These are phyloP conservation scores for Nomada flava DNA, from an alignment of 2,888 invertebrate species.

Conservation along the genomic window DNA sequence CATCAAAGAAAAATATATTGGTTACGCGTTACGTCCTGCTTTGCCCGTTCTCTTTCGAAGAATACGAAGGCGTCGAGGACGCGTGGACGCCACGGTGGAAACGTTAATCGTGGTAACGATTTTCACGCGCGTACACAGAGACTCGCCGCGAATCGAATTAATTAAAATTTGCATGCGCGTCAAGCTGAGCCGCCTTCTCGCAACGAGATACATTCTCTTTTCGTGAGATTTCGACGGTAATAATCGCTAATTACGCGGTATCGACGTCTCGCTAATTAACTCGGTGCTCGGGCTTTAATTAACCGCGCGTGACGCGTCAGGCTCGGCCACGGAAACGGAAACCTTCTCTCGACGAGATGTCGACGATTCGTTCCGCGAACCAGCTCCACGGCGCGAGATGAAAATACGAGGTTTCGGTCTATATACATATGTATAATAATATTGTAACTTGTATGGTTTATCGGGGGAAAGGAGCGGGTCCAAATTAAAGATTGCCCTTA, in stretches of 20 bases:
- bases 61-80: not conserved
- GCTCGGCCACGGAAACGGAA: slow-evolving; percentile 52
- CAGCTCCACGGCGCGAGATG: not conserved
- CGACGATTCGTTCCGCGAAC: not conserved
- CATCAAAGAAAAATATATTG: slow-evolving; percentile 30
- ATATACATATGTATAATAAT: not conserved
- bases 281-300: slow-evolving; percentile 65
- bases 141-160: slow-evolving; percentile 57
- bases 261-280: slow-evolving; percentile 72
- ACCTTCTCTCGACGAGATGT: slow-evolving; percentile 27
- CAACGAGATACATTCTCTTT: slow-evolving; percentile 60
- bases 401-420: not conserved
- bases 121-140: not conserved
- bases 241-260: slow-evolving; percentile 72
- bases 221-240: slow-evolving; percentile 68
- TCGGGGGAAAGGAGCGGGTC: not conserved
- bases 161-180: slow-evolving; percentile 61
- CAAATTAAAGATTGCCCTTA: slow-evolving; percentile 22
- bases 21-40: not conserved
- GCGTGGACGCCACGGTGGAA: not conserved
- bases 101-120: slow-evolving; percentile 25
- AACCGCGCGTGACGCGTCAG: slow-evolving; percentile 60
- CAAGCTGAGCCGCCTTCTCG: slow-evolving; percentile 15
- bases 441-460: not conserved
- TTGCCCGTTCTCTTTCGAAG: not conserved